Percentiles rank a stretch among this genome's conserved stretches.
These are phyloP conservation scores for Neoscelio sp. DNA, from an alignment of 2,888 invertebrate genomes.

Conservation along the genomic window DNA sequence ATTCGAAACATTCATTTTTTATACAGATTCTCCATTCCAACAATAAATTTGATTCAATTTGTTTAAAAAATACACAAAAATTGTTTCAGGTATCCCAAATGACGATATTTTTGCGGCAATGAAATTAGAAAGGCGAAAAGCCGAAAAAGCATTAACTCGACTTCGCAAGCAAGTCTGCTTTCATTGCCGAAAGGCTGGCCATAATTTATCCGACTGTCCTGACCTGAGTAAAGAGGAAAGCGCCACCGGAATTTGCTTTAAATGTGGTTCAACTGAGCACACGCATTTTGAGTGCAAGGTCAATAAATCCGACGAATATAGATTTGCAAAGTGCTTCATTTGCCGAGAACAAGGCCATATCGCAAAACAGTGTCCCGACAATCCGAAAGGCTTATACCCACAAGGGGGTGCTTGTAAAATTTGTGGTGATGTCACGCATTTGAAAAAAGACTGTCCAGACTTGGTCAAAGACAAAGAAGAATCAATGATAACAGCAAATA, in stretches of 20 bases:
- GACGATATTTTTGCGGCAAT: conserved; percentile 86
- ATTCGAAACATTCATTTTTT: background rate
- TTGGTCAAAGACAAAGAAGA: conserved; percentile 81
- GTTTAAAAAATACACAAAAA: background rate
- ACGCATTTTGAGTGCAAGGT: conserved; percentile 90
- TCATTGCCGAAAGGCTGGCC: conserved; percentile 91
- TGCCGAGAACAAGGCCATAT: conserved; percentile 95
- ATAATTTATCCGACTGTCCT: conserved; percentile 92
- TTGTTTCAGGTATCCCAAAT: conserved; percentile 84
- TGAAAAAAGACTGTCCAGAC: conserved; percentile 91
- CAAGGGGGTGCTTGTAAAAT: conserved; percentile 92
- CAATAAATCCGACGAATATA: conserved; percentile 87
- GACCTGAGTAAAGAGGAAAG: conserved; percentile 85
- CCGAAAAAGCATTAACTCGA: conserved; percentile 89
- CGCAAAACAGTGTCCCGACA: conserved; percentile 94
- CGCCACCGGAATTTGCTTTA: conserved; percentile 91
- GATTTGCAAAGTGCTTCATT: conserved; percentile 94
- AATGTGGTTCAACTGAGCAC: conserved; percentile 96
- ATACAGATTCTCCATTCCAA: background rate
- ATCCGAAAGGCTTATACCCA: conserved; percentile 94
- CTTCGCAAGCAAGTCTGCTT: conserved; percentile 90
- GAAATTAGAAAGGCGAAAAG: conserved; percentile 88
- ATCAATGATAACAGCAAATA: conserved; percentile 74
- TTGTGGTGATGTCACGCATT: conserved; percentile 94
- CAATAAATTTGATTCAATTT: no score